These are phyloP conservation scores for Panagrolaimus sp. DNA, from an alignment of 1,140 invertebrate species.

Conservation along the genomic window DNA sequence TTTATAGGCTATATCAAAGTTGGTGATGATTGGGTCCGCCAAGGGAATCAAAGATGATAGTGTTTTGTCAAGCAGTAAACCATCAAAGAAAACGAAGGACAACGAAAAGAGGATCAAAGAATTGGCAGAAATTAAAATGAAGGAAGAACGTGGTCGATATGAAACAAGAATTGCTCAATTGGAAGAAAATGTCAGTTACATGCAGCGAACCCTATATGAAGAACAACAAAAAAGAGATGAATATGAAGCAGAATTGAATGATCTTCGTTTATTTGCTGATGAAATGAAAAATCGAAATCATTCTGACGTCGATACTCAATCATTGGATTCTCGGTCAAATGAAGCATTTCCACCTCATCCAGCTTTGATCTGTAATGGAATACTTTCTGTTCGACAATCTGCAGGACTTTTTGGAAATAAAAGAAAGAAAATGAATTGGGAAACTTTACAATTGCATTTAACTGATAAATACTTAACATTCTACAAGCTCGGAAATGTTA, in stretches of 20 bases:
- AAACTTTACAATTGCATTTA: neutral
- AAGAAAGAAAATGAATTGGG: constrained; percentile 2
- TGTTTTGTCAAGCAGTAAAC: constrained; percentile 9
- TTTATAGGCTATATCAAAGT: constrained; percentile 37
- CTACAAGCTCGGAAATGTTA: neutral
- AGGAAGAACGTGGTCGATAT: constrained; percentile 7
- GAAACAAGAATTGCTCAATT: neutral
- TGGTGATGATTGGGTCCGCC: constrained; percentile 23
- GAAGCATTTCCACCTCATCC: neutral
- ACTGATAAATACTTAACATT: neutral
- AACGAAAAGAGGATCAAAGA: constrained; percentile 26
- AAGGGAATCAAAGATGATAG: constrained; percentile 43
- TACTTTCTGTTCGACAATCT: neutral
- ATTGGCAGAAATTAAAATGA: constrained; percentile 21
- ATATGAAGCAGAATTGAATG: constrained; percentile 9
- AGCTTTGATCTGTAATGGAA: neutral
- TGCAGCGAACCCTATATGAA: constrained; percentile 10
- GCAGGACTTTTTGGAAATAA: neutral
- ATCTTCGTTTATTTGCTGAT: neutral
- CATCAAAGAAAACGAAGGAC: constrained; percentile 30
- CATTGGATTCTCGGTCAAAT: neutral
- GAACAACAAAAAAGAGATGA: neutral
- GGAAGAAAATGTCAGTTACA: neutral
- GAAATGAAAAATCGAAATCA: constrained; percentile 17
- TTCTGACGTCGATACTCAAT: neutral